Base-by-base conservation (phyloP, 2,113 vertebrate species). In the Archilochus colubris region DNA sequence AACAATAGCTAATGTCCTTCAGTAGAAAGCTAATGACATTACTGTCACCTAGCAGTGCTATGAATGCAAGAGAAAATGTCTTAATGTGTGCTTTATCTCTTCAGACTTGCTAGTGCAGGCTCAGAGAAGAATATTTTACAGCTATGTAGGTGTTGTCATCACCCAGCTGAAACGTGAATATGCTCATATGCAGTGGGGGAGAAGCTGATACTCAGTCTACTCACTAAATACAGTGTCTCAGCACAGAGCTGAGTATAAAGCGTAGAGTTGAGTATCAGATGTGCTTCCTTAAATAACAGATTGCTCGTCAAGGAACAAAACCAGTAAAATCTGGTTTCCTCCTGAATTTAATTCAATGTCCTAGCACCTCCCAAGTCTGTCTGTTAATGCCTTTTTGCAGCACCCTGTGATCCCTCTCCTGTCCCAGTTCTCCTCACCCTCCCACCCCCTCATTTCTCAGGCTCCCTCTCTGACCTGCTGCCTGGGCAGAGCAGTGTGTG, bases 391-490 rank as follows among this genome's bases (percentile, higher is more conserved):
- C 61, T 93, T 75, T 91, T 51, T 1, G 5, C 38, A 46, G 95
- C 80, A 61, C 69, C 92, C 86, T 81, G 88, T 5, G 3, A 48
- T 93, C 73, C 48, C 44, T 83, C 28, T 86, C 43, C 62, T 44
- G 64, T 83, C 64, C 48, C 17, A 14, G 75, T 48, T 83, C 86
- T 82, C 86, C 88, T 91, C 33, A 0, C 88, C 73, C 77, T 96
- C 80, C 95, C 96, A 95, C 96, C 95, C 96, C 96, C 96, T 96
- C 96, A 75, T 93, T 96, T 96, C 96, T 91, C 96, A 96, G 96
- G 94, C 95, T 88, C 94, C 16, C 9, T 82, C 57, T 84, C 64
- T 96, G 96, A 96, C 95, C 94, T 33, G 64, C 82, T 88, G 95
- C 88, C 25, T 72, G 86, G 94, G 91, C 91, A 78, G 95, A 91